These are phyloP conservation scores for Caretta caretta DNA, from an alignment of 2,113 vertebrate species.

Conservation along the genomic window DNA sequence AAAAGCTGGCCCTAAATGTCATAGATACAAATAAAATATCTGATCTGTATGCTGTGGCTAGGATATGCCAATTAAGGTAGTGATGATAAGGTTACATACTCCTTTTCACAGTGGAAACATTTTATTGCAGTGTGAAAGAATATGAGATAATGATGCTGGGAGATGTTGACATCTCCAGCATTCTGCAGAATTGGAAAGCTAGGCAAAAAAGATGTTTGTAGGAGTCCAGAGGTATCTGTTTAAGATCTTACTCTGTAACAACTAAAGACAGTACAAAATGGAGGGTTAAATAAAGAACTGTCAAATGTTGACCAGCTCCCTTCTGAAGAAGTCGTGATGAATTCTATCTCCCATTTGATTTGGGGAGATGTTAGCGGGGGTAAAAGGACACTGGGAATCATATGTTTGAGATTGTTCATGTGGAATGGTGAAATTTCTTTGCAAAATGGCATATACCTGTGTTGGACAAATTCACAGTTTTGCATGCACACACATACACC, in stretches of 20 bases:
- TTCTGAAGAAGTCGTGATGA: not conserved
- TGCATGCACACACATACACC: not conserved
- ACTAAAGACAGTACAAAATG: not conserved
- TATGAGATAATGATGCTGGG: not conserved
- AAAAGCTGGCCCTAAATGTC: not conserved
- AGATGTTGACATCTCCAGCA: not conserved
- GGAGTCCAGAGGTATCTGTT: not conserved
- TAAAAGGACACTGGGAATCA: not conserved
- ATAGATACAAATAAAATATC: not conserved
- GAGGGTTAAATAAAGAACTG: not conserved
- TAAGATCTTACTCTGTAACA: not conserved
- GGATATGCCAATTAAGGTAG: not conserved
- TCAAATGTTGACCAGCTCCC: not conserved
- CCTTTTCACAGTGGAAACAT: not conserved
- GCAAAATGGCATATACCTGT: not conserved
- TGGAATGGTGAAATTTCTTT: not conserved
- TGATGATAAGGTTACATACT: not conserved
- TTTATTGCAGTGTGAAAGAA: not conserved
- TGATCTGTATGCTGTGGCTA: not conserved
- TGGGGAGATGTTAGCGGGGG: not conserved
- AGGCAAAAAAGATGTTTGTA: not conserved
- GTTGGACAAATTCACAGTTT: not conserved
- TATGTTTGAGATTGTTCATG: not conserved
- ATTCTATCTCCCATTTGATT: not conserved
- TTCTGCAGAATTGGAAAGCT: not conserved